Base-by-base conservation (phyloP, 2,113 vertebrate genomes). In the Carassius gibelio region DNA sequence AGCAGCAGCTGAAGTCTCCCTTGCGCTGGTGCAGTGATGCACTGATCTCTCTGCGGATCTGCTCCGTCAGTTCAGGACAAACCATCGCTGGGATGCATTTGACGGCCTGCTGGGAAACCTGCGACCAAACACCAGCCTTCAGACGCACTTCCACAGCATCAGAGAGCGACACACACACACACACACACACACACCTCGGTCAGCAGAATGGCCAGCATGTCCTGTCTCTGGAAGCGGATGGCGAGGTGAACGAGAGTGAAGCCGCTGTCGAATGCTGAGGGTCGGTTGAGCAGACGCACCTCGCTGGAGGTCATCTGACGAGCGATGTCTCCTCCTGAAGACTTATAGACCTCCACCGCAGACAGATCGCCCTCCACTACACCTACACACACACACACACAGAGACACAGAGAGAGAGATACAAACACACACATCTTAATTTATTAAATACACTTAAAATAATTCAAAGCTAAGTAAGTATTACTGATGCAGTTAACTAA, bases 21-120 rank as follows among this genome's bases (percentile, higher is more conserved):
- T 99, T 99, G 26, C 97, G 95, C 87, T 98, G 96, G 86, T 99
- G 98, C 79, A 99, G 95, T n/a, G 98, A 98, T 0, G 98, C 96
- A 0, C 97, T 97, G 0, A 99, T 95, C 86, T 99, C 98, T 0
- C 98, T 95, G 10, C 97, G 96, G 84, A 99, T 99, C 90, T 99
- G 98, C 86, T 99, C 97, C 0, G 98, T 99, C 21, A 99, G 94
- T 88, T 99, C 98, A 0, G 97, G 97, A 92, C 98, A 99, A 90
- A 99, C 97, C 97, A 99, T 99, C 55, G 98, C 97, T 50, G 98
- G 98, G 83, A 99, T 99, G 88, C 97, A 99, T 91, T 99, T 99
- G 0, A 96, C 97, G 75, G 98, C 97, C 81, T 98, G 97, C 13
- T 99, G 97, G 38, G 97, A 97, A 3, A 99, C 98, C 97, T 99